Evolutionary conservation across 2,888 invertebrate species (phyloP).

Genomic region (Drosophila ustulata): DNA sequence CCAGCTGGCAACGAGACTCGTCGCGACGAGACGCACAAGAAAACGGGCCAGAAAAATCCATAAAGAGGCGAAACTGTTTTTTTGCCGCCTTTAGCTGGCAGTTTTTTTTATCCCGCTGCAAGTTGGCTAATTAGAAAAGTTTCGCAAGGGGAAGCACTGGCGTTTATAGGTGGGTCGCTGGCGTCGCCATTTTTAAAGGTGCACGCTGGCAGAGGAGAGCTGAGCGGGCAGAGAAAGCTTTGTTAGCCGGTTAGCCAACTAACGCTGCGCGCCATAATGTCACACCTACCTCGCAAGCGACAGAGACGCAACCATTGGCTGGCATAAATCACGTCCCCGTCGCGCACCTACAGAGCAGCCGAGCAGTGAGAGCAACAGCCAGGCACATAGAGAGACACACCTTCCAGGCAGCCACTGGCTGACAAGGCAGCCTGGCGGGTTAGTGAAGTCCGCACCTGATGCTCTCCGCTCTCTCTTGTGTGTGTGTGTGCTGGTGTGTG

Average conservation of each 20-base stretch:
- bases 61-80: slow-evolving; percentile 73
- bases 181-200: slow-evolving; percentile 74
- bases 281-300: slow-evolving; percentile 82
- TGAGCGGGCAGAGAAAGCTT: slow-evolving; percentile 22
- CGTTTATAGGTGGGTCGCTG: slow-evolving; percentile 63
- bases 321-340: slow-evolving; percentile 83
- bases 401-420: slow-evolving; percentile 61
- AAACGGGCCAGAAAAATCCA: slow-evolving; percentile 69
- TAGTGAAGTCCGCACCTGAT: slow-evolving; percentile 52
- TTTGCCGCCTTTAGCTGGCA: slow-evolving; percentile 24
- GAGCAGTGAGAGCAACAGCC: slow-evolving; percentile 46
- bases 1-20: slow-evolving; percentile 41
- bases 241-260: slow-evolving; percentile 52
- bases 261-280: slow-evolving; percentile 71
- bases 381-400: slow-evolving; percentile 56
- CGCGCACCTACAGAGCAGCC: slow-evolving; percentile 51
- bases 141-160: slow-evolving; percentile 23
- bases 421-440: slow-evolving; percentile 40
- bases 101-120: slow-evolving; percentile 22
- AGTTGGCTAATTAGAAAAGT: slow-evolving; percentile 83
- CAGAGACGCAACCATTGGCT: slow-evolving; percentile 85
- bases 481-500: too few relatives aligned
- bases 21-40: slow-evolving; percentile 24
- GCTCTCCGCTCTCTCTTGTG: slow-evolving; percentile 47
- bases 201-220: neutral